A percentile compares a stretch with the other conserved stretches of the same genome.
phyloP scores from a whole-genome alignment of 1,140 invertebrate genomes.

The Drosophila parvula region DNA sequence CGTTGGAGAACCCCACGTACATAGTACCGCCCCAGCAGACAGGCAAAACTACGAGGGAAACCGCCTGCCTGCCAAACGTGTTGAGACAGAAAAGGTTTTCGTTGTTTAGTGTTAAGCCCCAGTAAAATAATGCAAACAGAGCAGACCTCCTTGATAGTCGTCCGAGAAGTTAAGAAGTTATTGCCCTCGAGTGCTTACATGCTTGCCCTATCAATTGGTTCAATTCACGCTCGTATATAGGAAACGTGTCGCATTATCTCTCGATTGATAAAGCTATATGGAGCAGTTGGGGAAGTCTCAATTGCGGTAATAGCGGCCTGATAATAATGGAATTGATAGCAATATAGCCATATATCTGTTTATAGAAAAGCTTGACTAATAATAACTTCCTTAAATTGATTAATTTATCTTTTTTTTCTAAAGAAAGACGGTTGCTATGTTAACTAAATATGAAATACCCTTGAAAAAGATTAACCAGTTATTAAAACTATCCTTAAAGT shows the following conservation, averaged over 20 bases:
- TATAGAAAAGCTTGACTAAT: background rate
- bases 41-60: constrained; percentile 3
- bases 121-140: constrained; percentile 30
- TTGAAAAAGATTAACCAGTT: background rate
- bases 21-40: constrained; percentile 5
- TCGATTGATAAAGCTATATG: constrained; percentile 18
- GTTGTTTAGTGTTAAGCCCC: constrained; percentile 26
- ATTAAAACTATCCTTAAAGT: background rate
- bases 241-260: constrained; percentile 27
- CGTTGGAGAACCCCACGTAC: constrained; percentile 4
- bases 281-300: background rate
- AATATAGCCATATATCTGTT: background rate
- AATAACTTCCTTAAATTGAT: too few relatives aligned
- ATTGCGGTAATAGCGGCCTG: constrained; percentile 34
- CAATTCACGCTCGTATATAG: constrained; percentile 33
- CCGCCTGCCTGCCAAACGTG: constrained; percentile 15
- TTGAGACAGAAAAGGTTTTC: constrained; percentile 63
- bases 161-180: constrained; percentile 32
- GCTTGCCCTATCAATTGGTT: constrained; percentile 31
- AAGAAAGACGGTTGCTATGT: background rate
- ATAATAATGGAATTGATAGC: background rate
- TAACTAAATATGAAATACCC: background rate
- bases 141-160: constrained; percentile 1
- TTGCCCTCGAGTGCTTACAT: constrained; percentile 40
- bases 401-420: background rate